Percentiles rank a stretch among this genome's conserved stretches.
Evolutionary conservation across 2,888 invertebrate genomes (phyloP).

Genomic region (Hirtodrosophila cameraria): DNA sequence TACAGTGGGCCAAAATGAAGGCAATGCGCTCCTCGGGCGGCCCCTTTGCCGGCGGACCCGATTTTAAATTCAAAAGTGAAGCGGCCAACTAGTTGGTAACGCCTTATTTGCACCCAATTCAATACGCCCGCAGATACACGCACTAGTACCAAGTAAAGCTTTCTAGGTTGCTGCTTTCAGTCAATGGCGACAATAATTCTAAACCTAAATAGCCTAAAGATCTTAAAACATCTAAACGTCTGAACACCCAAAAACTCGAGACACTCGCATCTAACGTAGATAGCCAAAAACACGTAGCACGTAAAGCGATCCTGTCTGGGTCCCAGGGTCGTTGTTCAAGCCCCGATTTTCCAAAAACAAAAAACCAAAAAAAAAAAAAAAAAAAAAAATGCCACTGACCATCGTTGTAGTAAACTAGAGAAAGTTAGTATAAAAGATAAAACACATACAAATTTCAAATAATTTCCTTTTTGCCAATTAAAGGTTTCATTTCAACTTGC

Average conservation of each 20-base stretch:
- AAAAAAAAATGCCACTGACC: neutral
- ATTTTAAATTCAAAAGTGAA: slow-evolving; percentile 83
- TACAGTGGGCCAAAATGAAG: slow-evolving; percentile 93
- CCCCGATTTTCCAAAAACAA: neutral
- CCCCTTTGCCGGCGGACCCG: slow-evolving; percentile 84
- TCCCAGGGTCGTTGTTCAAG: slow-evolving; percentile 1
- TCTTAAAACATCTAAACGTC: neutral
- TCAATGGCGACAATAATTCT: slow-evolving; percentile 73
- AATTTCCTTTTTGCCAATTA: neutral
- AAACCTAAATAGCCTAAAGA: slow-evolving; percentile 49
- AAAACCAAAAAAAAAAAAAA: neutral
- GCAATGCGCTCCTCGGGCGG: slow-evolving; percentile 85
- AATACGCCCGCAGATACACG: slow-evolving; percentile 39
- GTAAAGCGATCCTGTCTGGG: slow-evolving; percentile 3
- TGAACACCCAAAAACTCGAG: slow-evolving; percentile 31
- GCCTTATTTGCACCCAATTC: neutral
- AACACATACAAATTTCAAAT: neutral
- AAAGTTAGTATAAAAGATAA: too few relatives aligned
- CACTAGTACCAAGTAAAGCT: slow-evolving; percentile 58
- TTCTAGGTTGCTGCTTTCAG: slow-evolving; percentile 76
- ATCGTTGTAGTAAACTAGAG: neutral
- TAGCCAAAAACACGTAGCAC: slow-evolving; percentile 48
- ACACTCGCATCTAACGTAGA: slow-evolving; percentile 71
- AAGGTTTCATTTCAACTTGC: slow-evolving; percentile 23
- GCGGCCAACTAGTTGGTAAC: slow-evolving; percentile 68